Evolutionary conservation across 1,140 invertebrate species (phyloP), one percentile per base, ranked within the genome.

Genomic region (Himalopsyche phryganea): DNA sequence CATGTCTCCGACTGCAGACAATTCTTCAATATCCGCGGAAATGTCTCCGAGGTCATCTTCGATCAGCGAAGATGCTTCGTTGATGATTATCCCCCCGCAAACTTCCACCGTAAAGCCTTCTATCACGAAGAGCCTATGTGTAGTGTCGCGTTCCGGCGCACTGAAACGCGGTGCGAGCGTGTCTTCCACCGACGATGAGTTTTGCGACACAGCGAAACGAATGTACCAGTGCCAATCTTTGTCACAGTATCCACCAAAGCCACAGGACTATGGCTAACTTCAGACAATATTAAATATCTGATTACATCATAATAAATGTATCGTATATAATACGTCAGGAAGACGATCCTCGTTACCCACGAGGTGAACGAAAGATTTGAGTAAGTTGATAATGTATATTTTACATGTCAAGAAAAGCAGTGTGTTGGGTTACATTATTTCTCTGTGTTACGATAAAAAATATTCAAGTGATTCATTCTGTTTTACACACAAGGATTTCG

Each of bases 11-110:
- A 1, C 57, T 59, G 18, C 38, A 19, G 9, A 42, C 71, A 68
- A 41, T 71, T 70, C 47, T 50, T 71, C 17, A 70, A 71, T 60
- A 33, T 73, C 51, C 58, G 73, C 17, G 35, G 66, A 58, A 67
- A 19, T 73, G 67, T 47, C 41, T 20, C 41, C 41, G n/a, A 28
- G 67, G 65, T 0, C 71, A 35, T 0, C 20, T 18, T 15, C 44
- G 14, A 33, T 13, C 7, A 14, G 1, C 77, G 58, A 75, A 79
- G 0, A 72, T 72, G 1, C 71, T 68, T 9, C 36, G 42, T 50
- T 76, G 40, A 71, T 68, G 0, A 60, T 76, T 23, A 70, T 75
- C 32, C 72, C 73, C 2, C 74, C 74, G 0, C 67, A 71, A 52
- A 49, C 68, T 1, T 45, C 62, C 11, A 69, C 70, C 17, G 68